These are phyloP conservation scores for Argentina silus DNA, from an alignment of 2,797 vertebrate species.

Conservation along the genomic window DNA sequence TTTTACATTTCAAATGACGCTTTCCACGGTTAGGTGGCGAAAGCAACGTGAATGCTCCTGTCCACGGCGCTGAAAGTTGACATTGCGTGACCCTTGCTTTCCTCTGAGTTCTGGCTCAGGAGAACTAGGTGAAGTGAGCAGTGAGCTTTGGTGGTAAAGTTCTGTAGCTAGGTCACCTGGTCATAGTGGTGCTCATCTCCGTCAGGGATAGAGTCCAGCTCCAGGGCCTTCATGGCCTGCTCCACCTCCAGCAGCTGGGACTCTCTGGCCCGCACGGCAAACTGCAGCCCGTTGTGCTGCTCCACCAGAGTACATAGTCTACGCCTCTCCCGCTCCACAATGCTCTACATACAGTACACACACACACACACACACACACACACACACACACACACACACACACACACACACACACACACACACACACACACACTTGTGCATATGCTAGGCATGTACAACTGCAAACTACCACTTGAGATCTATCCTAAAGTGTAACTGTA, in stretches of 20 bases:
- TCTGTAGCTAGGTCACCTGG: slow-evolving; percentile 13
- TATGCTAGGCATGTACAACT: background rate
- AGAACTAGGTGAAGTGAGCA: background rate
- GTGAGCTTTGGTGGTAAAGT: background rate
- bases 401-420: background rate
- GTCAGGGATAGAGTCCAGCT: slow-evolving; percentile 7
- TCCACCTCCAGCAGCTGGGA: slow-evolving; percentile 10
- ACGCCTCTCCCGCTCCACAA: slow-evolving; percentile 13
- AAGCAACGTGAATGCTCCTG: background rate
- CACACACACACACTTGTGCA: background rate
- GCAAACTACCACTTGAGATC: no score
- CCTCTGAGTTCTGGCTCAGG: background rate
- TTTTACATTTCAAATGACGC: no score
- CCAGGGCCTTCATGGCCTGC: slow-evolving; percentile 5
- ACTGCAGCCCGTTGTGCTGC: slow-evolving; percentile 21
- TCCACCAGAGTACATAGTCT: background rate
- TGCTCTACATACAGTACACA: slow-evolving; percentile 14
- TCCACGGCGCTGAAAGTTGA: slow-evolving; percentile 15
- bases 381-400: background rate
- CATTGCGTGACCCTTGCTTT: no score
- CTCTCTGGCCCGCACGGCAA: slow-evolving; percentile 1
- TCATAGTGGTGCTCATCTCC: slow-evolving; percentile 3
- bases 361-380: background rate
- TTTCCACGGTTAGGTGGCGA: background rate
- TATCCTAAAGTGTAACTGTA: no score